phyloP scores from a whole-genome alignment of 2,113 vertebrate species.

The Dipodomys ordii region DNA sequence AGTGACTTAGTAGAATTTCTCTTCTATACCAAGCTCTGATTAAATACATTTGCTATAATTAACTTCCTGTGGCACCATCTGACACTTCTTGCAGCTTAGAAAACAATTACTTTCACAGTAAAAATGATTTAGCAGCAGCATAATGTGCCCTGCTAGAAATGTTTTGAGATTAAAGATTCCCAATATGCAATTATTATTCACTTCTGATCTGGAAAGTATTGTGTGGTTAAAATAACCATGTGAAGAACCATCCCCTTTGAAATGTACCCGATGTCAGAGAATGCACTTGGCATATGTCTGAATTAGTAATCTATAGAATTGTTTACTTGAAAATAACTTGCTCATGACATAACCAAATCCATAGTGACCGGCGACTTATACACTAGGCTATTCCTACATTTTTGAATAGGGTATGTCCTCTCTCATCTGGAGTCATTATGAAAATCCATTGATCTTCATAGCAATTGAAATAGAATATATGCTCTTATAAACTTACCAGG shows the following conservation, averaged over 20 bases:
- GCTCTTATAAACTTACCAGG: constrained; percentile 36
- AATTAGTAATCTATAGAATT: constrained; percentile 52
- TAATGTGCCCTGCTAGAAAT: constrained; percentile 66
- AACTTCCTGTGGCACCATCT: constrained; percentile 75
- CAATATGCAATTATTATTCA: constrained; percentile 75
- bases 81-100: constrained; percentile 76
- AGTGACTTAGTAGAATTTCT: constrained; percentile 49
- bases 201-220: constrained; percentile 68
- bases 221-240: constrained; percentile 55
- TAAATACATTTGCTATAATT: constrained; percentile 79
- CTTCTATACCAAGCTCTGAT: constrained; percentile 49
- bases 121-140: constrained; percentile 76
- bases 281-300: constrained; percentile 18
- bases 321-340: constrained; percentile 20
- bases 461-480: constrained; percentile 21
- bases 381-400: neutral
- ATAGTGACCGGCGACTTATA: neutral
- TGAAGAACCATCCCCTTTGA: constrained; percentile 50
- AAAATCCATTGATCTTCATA: neutral
- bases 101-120: constrained; percentile 79
- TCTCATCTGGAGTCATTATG: constrained; percentile 28
- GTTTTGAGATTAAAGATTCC: constrained; percentile 72
- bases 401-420: neutral
- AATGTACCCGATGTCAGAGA: constrained; percentile 45
- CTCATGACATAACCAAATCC: neutral